phyloP scores from a whole-genome alignment of 2,797 vertebrate genomes.

The Fundulus diaphanus region DNA sequence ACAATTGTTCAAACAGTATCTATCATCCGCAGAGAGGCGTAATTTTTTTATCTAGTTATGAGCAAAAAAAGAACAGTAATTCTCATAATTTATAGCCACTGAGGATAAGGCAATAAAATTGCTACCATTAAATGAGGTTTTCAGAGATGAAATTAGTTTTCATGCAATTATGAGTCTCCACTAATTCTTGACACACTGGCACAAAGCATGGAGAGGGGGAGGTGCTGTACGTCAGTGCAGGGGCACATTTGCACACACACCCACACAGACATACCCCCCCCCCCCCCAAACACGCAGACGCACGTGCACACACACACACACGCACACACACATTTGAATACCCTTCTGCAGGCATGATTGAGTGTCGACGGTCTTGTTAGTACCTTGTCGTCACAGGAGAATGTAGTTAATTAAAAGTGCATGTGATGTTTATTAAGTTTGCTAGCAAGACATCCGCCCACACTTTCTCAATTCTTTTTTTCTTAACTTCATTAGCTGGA shows the following conservation, averaged over 20 bases:
- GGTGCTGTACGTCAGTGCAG: slow-evolving; percentile 16
- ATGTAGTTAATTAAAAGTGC: slow-evolving; percentile 74
- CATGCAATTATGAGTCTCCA: slow-evolving; percentile 74
- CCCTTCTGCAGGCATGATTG: slow-evolving; percentile 55
- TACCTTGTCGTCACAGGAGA: slow-evolving; percentile 69
- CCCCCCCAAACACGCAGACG: too few species aligned
- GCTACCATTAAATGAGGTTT: slow-evolving; percentile 73
- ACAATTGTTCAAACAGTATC: slow-evolving; percentile 65
- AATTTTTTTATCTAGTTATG: slow-evolving; percentile 63
- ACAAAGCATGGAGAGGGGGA: slow-evolving; percentile 52
- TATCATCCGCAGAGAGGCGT: slow-evolving; percentile 66
- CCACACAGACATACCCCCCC: slow-evolving; percentile 21
- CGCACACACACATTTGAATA: slow-evolving; percentile 18
- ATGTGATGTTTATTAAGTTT: slow-evolving; percentile 73
- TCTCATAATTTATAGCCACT: slow-evolving; percentile 70
- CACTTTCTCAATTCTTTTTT: slow-evolving; percentile 46
- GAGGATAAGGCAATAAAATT: slow-evolving; percentile 72
- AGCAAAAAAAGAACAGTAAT: slow-evolving; percentile 63
- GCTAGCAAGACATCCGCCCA: slow-evolving; percentile 64
- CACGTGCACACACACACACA: neutral
- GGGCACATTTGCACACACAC: slow-evolving; percentile 23
- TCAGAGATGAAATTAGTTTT: slow-evolving; percentile 78
- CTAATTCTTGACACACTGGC: slow-evolving; percentile 74
- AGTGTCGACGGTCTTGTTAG: slow-evolving; percentile 67
- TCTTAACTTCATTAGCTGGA: slow-evolving; percentile 64